Evolutionary conservation across 2,113 vertebrate genomes (phyloP), one percentile per base, ranked within the genome.

Genomic region (Tragelaphus imberbis): DNA sequence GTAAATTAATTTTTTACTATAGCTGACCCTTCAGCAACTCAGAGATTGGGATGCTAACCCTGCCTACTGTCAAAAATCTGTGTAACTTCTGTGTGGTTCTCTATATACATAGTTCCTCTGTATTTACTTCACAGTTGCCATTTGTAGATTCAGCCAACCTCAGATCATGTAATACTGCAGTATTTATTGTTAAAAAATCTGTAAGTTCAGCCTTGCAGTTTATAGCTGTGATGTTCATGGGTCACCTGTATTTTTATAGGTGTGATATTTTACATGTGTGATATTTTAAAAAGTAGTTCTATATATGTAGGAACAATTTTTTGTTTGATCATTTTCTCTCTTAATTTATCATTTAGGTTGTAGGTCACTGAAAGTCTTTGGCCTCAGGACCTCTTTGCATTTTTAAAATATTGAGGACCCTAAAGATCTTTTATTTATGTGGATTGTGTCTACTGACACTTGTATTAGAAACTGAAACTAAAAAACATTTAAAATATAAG

Each of bases 251-350:
- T 84, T 56, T 84, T 84, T 10, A 25, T 8, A 77, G 79, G 10
- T 71, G 19, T 68, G 25, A 49, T 84, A 40, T 79, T 94, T 90
- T 68, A 25, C 30, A 91, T 84, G 7, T 71, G 17, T 68, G 16
- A 49, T 84, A n/a, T 68, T 94, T 90, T 53, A 5, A 88, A 98
- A 97, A 91, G 79, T 79, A 53, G 6, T 96, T 84, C 36, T 77
- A 7, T n/a, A 84, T 10, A 96, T 19, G 27, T 23, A 92, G 84
- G 8, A 84, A 61, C 1, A 47, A 23, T 75, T 88, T 71, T 84
- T 88, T 77, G 25, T 87, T 75, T 63, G 65, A 33, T 71, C 15
- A 84, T 61, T 87, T 95, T 94, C 28, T 89, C 23, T 96, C 53
- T 87, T 79, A 61, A 82, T 86, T 87, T 96, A 84, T 91, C 63